Base-by-base conservation (phyloP, 2,888 invertebrate genomes). In the Gasteruption jaculator region DNA sequence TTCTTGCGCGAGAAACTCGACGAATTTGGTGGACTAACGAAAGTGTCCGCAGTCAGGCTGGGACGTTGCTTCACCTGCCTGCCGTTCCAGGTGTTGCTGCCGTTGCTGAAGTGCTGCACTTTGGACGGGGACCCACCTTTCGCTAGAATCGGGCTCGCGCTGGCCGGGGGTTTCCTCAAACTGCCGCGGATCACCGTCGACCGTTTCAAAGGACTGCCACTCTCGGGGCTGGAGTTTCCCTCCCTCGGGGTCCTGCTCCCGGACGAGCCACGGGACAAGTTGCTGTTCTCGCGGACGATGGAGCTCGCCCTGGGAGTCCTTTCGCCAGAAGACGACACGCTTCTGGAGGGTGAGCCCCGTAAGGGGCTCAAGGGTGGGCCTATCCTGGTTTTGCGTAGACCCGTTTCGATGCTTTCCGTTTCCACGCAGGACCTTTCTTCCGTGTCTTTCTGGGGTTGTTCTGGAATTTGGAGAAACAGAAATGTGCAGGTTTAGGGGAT, bases 51-150 rank as follows among this genome's bases (percentile, higher is more conserved):
- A 2, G 77, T 80, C 43, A 81, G 62, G 2, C 74, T 73, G 1
- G 79, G 74, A 3, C 81, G 54, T 14, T 67, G 62, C 21, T 51
- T 56, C 0, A 54, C 38, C 41, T 65, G 73, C 24, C 86, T 76
- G 1, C 86, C 86, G 47, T 81, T 82, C 87, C 87, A 88, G 0
- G 87, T 88, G 53, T 83, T 85, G 40, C 81, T 79, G 2, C 78
- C 61, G 29, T 73, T 67, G 4, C 47, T 32, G 3, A 46, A n/a
- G n/a, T 16, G 4, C 36, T 38, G 4, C 6, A 10, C n/a, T 41
- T 38, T 25, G 36, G 41, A 25, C 20, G 33, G 1, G 48, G 73
- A 72, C 1, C 71, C 71, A 70, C 50, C 72, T 76, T 32, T 79
- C 76, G 3, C 76, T 74, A 50, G 73, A 72, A 0, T 69, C 72